These are phyloP conservation scores for Helicolenus hilgendorfi DNA, from an alignment of 2,797 vertebrate species.

Conservation along the genomic window DNA sequence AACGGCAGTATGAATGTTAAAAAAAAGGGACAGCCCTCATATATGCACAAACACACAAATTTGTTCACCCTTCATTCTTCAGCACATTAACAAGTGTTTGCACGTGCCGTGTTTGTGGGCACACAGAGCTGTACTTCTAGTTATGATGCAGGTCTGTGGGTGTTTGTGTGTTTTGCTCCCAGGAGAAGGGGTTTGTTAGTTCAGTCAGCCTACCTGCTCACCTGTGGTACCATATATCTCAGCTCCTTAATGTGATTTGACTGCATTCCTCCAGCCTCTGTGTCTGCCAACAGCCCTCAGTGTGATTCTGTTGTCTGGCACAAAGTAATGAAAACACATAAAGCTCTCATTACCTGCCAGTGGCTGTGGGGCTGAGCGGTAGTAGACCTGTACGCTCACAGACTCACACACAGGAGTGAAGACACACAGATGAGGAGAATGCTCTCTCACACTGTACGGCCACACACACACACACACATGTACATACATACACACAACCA, in stretches of 20 bases:
- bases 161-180: conserved; percentile 24
- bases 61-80: not conserved
- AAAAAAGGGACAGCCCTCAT: not conserved
- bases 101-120: not conserved
- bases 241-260: conserved; percentile 84
- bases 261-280: conserved; percentile 71
- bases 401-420: conserved; percentile 15
- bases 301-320: conserved; percentile 78
- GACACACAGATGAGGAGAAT: conserved; percentile 24
- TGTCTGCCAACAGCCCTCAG: conserved; percentile 69
- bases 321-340: conserved; percentile 88
- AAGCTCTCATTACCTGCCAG: conserved; percentile 81
- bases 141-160: not conserved
- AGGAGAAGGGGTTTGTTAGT: conserved; percentile 38
- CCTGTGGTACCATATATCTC: conserved; percentile 77
- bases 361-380: conserved; percentile 56
- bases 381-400: conserved; percentile 38
- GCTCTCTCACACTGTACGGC: conserved; percentile 27
- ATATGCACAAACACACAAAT: not conserved
- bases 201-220: conserved; percentile 67
- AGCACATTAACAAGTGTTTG: not conserved
- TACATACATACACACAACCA: conserved; percentile 21
- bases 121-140: not conserved
- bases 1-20: not conserved
- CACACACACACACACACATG: conserved; percentile 1